Conservation (phyloP, 2,888 invertebrate genomes). For the Platycheirus albimanus region DNA sequence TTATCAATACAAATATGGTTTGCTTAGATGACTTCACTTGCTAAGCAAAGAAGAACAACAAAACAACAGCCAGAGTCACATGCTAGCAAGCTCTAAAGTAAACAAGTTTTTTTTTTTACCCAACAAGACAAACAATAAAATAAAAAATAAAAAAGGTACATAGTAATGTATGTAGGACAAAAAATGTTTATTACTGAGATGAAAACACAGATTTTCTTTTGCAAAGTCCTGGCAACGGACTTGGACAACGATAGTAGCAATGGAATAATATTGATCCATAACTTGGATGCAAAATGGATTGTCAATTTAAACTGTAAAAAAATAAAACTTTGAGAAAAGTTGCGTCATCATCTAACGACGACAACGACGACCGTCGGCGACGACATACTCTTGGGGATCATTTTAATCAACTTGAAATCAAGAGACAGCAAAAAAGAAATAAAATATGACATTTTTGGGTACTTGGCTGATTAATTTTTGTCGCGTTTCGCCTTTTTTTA, state of each 20-base stretch:
- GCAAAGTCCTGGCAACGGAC: slow-evolving; percentile 42
- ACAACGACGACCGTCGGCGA: too few relatives aligned
- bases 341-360: slow-evolving; percentile 65
- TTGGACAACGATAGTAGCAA: slow-evolving; percentile 50
- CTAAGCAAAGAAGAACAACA: slow-evolving; percentile 50
- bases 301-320: slow-evolving; percentile 58
- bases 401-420: slow-evolving; percentile 66
- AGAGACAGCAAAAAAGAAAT: slow-evolving; percentile 46
- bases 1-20: slow-evolving; percentile 35
- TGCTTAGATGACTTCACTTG: slow-evolving; percentile 46
- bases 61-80: slow-evolving; percentile 64
- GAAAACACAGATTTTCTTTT: too few relatives aligned
- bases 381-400: slow-evolving; percentile 62
- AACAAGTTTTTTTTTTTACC: slow-evolving; percentile 69
- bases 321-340: slow-evolving; percentile 56
- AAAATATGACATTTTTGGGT: slow-evolving; percentile 48
- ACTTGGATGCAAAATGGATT: slow-evolving; percentile 50
- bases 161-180: too few relatives aligned
- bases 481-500: slow-evolving; percentile 60
- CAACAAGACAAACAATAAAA: slow-evolving; percentile 12
- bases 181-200: too few relatives aligned
- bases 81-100: slow-evolving; percentile 61
- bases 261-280: slow-evolving; percentile 58
- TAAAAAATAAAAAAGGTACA: slow-evolving; percentile 2
- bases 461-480: slow-evolving; percentile 53